A percentile compares a stretch with the other conserved stretches of the same genome.
These are phyloP conservation scores for Polypterus bichir DNA, from an alignment of 2,113 vertebrate species.

Conservation along the genomic window DNA sequence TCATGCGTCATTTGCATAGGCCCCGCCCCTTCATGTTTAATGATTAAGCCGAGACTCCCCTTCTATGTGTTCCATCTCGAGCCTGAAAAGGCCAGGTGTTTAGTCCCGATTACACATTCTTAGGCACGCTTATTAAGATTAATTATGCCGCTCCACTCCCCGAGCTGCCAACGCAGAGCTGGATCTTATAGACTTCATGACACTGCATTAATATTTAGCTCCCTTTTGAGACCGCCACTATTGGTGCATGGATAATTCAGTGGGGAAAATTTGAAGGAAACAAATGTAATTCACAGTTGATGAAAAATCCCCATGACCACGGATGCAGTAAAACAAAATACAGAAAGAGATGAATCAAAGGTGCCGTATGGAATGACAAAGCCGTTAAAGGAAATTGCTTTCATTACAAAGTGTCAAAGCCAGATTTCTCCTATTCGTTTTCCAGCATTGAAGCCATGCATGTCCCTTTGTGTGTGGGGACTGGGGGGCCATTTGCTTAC, in stretches of 20 bases:
- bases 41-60: constrained; percentile 14
- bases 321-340: constrained; percentile 5
- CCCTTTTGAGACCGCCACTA: constrained; percentile 28
- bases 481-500: too few relatives aligned
- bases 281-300: constrained; percentile 4
- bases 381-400: constrained; percentile 12
- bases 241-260: constrained; percentile 27
- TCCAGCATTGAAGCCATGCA: neutral
- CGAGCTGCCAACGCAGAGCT: constrained; percentile 27
- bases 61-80: constrained; percentile 6
- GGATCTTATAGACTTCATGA: constrained; percentile 34
- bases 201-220: constrained; percentile 34
- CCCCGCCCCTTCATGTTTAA: constrained; percentile 15
- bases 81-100: constrained; percentile 26
- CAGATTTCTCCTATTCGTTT: constrained; percentile 1
- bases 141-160: constrained; percentile 34
- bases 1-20: constrained; percentile 17
- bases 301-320: neutral
- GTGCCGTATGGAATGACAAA: neutral
- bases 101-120: constrained; percentile 27
- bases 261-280: constrained; percentile 3
- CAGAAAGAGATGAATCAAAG: constrained; percentile 1
- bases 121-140: constrained; percentile 32
- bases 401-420: constrained; percentile 2
- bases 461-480: neutral